Evolutionary conservation across 2,113 vertebrate genomes (phyloP).

Genomic region (Ageneiosus marmoratus): DNA sequence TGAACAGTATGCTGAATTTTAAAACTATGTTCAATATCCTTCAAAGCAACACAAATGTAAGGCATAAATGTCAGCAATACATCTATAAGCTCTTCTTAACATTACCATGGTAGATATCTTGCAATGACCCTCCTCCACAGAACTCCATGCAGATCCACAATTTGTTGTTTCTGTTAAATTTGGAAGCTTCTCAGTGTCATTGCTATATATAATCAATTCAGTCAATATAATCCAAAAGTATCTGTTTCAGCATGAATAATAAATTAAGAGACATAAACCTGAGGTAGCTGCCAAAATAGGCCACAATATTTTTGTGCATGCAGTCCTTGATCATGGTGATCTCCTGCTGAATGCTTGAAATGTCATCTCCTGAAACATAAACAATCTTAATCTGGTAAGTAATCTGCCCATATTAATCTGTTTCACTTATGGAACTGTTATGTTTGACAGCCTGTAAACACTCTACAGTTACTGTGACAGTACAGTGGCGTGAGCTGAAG

Average conservation of each 20-base stretch:
- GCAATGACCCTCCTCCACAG: slow-evolving; percentile 77
- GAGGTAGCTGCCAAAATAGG: slow-evolving; percentile 79
- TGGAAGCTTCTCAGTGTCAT: neutral
- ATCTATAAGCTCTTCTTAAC: neutral
- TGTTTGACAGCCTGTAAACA: neutral
- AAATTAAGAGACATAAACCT: slow-evolving; percentile 64
- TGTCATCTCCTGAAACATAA: slow-evolving; percentile 72
- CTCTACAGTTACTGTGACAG: neutral
- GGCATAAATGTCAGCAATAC: neutral
- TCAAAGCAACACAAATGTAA: neutral
- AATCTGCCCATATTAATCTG: neutral
- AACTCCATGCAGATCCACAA: slow-evolving; percentile 82
- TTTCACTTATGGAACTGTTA: neutral
- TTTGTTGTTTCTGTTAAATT: slow-evolving; percentile 70
- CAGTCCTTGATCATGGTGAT: slow-evolving; percentile 79
- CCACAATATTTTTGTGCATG: slow-evolving; percentile 76
- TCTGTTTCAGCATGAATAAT: neutral
- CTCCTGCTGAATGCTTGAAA: slow-evolving; percentile 76
- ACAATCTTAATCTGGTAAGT: neutral
- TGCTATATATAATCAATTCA: neutral
- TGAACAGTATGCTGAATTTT: neutral
- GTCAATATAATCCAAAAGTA: neutral
- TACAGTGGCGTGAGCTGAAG: neutral
- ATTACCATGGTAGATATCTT: slow-evolving; percentile 78
- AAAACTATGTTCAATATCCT: neutral